A percentile compares a stretch with the other conserved stretches of the same genome.
Conservation (phyloP, 2,888 invertebrate genomes). For the Tenthredo scrophulariae region DNA sequence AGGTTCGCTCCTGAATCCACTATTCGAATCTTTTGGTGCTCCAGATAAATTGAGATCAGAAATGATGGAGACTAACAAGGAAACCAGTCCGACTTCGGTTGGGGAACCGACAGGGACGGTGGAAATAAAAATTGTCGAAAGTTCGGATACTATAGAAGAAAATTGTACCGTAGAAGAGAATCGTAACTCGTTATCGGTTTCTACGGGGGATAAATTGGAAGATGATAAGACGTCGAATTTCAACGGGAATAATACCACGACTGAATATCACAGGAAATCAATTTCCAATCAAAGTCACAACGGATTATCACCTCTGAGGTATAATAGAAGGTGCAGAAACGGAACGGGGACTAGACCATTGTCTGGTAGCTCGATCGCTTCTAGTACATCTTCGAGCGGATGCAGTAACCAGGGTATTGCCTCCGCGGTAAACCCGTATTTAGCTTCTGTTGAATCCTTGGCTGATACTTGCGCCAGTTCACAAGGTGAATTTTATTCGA, state of each 20-base stretch:
- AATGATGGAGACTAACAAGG: not conserved
- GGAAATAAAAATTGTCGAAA: constrained; percentile 25
- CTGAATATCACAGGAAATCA: constrained; percentile 17
- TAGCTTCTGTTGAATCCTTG: constrained; percentile 93
- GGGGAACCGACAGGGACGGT: not conserved
- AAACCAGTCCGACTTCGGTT: not conserved
- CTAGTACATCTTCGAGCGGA: constrained; percentile 78
- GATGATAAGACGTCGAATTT: not conserved
- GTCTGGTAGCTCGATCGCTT: constrained; percentile 89
- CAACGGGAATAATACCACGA: not conserved
- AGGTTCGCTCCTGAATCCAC: constrained; percentile 70
- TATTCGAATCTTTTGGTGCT: constrained; percentile 56
- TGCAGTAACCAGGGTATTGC: constrained; percentile 82
- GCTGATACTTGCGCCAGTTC: constrained; percentile 87
- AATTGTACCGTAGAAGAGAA: not conserved
- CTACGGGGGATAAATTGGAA: not conserved
- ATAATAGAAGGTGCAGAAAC: constrained; percentile 78
- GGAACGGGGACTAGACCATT: constrained; percentile 82
- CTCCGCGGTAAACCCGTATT: constrained; percentile 87
- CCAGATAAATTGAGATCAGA: not conserved
- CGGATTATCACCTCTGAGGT: constrained; percentile 76
- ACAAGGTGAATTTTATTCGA: constrained; percentile 71
- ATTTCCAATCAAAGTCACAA: not conserved
- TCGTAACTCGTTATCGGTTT: not conserved
- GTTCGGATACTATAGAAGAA: not conserved